Conservation (phyloP, 2,113 vertebrate species). For the Mustelus asterias region DNA sequence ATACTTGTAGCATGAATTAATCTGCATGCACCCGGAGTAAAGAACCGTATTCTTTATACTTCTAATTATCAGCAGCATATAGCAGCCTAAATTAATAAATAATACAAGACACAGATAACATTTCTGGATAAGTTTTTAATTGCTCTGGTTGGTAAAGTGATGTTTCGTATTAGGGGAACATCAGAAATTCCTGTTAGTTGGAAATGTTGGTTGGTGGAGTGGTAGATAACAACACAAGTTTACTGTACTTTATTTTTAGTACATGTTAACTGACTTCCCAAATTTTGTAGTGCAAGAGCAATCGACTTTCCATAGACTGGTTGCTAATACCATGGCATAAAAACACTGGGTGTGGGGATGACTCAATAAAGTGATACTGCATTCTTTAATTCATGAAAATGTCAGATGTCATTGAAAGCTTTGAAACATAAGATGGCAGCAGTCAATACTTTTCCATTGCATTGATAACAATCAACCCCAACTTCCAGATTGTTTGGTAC, state of each 20-base stretch:
- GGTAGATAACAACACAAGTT: too few relatives aligned
- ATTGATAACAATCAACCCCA: not conserved
- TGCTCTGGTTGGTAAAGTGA: too few relatives aligned
- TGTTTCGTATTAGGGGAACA: too few relatives aligned
- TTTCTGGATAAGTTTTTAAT: too few relatives aligned
- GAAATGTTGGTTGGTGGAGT: too few relatives aligned
- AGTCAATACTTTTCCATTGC: not conserved
- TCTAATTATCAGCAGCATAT: too few relatives aligned
- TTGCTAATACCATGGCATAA: constrained; percentile 3
- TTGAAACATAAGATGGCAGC: constrained; percentile 1
- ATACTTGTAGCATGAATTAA: too few relatives aligned
- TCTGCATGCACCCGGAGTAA: too few relatives aligned
- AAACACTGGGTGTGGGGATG: not conserved
- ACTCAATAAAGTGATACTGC: constrained; percentile 10
- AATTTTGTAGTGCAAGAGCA: not conserved
- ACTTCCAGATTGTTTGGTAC: not conserved
- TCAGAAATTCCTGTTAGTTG: too few relatives aligned
- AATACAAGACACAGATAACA: too few relatives aligned
- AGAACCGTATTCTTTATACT: too few relatives aligned
- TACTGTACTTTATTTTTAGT: not conserved
- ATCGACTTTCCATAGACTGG: not conserved
- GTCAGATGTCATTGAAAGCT: not conserved
- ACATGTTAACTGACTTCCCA: not conserved
- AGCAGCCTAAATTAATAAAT: too few relatives aligned
- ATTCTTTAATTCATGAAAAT: constrained; percentile 12